A percentile compares a stretch with the other conserved stretches of the same genome.
Evolutionary conservation across 2,797 vertebrate genomes (phyloP).

Genomic region (Ataeniobius toweri): DNA sequence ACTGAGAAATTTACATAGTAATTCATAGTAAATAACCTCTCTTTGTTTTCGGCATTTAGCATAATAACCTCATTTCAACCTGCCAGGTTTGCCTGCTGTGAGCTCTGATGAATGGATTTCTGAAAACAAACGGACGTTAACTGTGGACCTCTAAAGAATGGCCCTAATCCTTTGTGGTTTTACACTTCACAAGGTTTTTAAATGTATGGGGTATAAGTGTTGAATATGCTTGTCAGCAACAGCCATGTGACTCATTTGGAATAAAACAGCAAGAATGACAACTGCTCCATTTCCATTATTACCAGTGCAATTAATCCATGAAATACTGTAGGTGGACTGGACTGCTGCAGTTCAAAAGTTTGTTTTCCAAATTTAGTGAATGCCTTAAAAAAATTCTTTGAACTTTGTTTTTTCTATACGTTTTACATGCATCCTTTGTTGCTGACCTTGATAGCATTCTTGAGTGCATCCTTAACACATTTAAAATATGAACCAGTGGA

Average conservation of each 20-base stretch:
- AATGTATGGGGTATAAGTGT: not conserved
- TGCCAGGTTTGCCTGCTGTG: conserved; percentile 35
- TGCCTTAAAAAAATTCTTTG: not conserved
- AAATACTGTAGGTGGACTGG: not conserved
- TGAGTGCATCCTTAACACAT: not conserved
- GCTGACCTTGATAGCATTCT: not conserved
- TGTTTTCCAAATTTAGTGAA: not conserved
- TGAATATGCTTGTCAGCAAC: not conserved
- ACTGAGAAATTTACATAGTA: conserved; percentile 58
- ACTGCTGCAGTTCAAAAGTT: not conserved
- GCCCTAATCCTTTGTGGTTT: conserved; percentile 31
- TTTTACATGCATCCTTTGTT: not conserved
- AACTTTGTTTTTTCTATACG: not conserved
- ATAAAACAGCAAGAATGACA: not conserved
- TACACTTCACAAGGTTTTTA: conserved; percentile 13
- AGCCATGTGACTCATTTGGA: not conserved
- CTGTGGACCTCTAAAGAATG: conserved; percentile 33
- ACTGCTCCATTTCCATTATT: too few species aligned
- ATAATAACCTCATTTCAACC: conserved; percentile 63
- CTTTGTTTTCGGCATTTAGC: conserved; percentile 61
- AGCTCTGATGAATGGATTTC: conserved; percentile 30
- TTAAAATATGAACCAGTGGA: not conserved
- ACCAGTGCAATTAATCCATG: not conserved
- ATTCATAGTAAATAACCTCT: conserved; percentile 61
- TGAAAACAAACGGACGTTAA: conserved; percentile 50